These are phyloP conservation scores for Panthera uncia DNA, from an alignment of 2,113 vertebrate species.

Conservation along the genomic window DNA sequence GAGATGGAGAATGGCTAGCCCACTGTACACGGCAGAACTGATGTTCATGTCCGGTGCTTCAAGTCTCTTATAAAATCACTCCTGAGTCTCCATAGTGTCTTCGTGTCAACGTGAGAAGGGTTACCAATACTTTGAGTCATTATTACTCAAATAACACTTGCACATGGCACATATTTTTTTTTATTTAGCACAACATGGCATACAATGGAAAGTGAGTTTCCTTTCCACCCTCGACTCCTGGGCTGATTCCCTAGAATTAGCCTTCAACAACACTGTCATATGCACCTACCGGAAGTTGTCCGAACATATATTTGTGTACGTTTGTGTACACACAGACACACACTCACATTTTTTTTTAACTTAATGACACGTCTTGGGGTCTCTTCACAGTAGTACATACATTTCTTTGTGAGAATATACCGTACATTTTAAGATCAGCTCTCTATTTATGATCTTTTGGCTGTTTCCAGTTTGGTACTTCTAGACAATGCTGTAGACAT, in stretches of 20 bases:
- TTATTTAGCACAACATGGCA: neutral
- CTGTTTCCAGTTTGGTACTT: neutral
- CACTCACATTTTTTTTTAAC: neutral
- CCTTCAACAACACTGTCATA: neutral
- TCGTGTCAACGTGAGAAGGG: conserved; percentile 1
- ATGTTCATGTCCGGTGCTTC: neutral
- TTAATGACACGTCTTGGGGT: neutral
- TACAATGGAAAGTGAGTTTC: neutral
- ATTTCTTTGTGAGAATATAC: neutral
- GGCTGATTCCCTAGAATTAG: neutral
- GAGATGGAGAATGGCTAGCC: neutral
- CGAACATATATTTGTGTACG: neutral
- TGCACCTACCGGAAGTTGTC: neutral
- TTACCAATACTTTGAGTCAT: neutral
- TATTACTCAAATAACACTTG: neutral
- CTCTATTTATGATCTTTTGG: neutral
- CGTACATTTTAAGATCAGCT: neutral
- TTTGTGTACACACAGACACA: neutral
- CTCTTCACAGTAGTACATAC: neutral
- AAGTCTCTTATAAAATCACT: neutral
- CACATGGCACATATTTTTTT: neutral
- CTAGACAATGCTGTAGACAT: neutral
- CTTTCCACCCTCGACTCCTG: neutral
- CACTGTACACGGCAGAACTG: neutral
- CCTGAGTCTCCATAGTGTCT: neutral